These are phyloP conservation scores for Tenthredo mesomela DNA, from an alignment of 2,888 invertebrate species.

Conservation along the genomic window DNA sequence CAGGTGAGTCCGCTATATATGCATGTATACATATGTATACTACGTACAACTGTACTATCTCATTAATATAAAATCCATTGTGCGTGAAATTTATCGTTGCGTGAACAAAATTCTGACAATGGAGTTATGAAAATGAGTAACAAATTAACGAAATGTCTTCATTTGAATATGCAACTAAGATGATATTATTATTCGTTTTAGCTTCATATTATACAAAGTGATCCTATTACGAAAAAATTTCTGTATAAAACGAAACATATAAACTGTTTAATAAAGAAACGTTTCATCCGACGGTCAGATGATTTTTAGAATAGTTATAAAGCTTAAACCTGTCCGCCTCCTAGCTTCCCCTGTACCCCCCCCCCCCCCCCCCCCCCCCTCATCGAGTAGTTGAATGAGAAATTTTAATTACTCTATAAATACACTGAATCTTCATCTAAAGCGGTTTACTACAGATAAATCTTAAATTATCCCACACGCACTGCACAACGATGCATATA, in stretches of 20 bases:
- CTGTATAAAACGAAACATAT: not conserved
- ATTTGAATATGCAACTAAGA: slow-evolving; percentile 41
- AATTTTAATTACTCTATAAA: slow-evolving; percentile 42
- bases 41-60: not conserved
- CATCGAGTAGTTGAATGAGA: slow-evolving; percentile 36
- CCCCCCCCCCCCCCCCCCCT: too few species aligned
- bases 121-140: not conserved
- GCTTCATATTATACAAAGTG: not conserved
- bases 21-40: not conserved
- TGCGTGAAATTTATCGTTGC: slow-evolving; percentile 35
- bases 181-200: not conserved
- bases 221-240: slow-evolving; percentile 7
- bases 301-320: slow-evolving; percentile 20
- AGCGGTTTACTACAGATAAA: slow-evolving; percentile 40
- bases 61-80: not conserved
- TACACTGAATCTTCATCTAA: slow-evolving; percentile 41
- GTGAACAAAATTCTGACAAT: slow-evolving; percentile 23
- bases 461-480: slow-evolving; percentile 41
- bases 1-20: not conserved
- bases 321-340: slow-evolving; percentile 38
- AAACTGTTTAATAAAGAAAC: slow-evolving; percentile 40
- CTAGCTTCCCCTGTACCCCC: too few species aligned
- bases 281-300: slow-evolving; percentile 40
- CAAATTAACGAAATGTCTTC: slow-evolving; percentile 5
- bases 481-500: not conserved